Percentiles rank a stretch among this genome's conserved stretches.
Conservation (phyloP, 2,888 invertebrate genomes). For the Mycalesis mineus region DNA sequence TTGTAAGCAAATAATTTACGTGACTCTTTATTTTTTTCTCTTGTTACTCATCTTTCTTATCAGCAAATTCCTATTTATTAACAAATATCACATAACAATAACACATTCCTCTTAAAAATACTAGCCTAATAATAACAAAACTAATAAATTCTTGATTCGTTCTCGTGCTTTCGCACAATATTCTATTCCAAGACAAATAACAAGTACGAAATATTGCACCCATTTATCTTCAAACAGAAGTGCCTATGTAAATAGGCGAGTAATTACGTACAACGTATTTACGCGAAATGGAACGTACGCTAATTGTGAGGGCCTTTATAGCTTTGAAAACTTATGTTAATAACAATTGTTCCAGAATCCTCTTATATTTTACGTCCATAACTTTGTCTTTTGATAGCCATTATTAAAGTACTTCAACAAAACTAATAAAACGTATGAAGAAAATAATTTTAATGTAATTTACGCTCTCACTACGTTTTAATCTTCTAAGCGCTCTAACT, state of each 20-base stretch:
- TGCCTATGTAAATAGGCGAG: slow-evolving; percentile 40
- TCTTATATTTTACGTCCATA: slow-evolving; percentile 9
- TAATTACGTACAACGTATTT: slow-evolving; percentile 39
- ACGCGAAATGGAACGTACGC: slow-evolving; percentile 21
- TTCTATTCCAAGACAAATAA: slow-evolving; percentile 28
- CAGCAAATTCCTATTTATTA: too few species aligned
- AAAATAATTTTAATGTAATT: slow-evolving; percentile 8
- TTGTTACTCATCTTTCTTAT: too few species aligned
- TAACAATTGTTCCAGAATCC: slow-evolving; percentile 9
- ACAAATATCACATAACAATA: too few species aligned
- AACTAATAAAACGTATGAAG: slow-evolving; percentile 11
- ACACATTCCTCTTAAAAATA: too few species aligned
- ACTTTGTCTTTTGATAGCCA: slow-evolving; percentile 6
- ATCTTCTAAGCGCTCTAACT: slow-evolving; percentile 6
- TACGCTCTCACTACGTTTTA: slow-evolving; percentile 1
- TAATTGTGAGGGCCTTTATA: slow-evolving; percentile 14
- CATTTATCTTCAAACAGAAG: slow-evolving; percentile 45
- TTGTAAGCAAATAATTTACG: too few species aligned
- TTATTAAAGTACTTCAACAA: slow-evolving; percentile 9
- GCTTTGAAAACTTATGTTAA: slow-evolving; percentile 14
- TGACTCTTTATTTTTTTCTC: too few species aligned
- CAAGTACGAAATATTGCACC: slow-evolving; percentile 42
- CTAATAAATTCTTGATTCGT: too few species aligned
- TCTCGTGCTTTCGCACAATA: slow-evolving; percentile 21
- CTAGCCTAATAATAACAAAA: too few species aligned